Evolutionary conservation across 1,140 invertebrate genomes (phyloP).

Genomic region (Venturia canescens): DNA sequence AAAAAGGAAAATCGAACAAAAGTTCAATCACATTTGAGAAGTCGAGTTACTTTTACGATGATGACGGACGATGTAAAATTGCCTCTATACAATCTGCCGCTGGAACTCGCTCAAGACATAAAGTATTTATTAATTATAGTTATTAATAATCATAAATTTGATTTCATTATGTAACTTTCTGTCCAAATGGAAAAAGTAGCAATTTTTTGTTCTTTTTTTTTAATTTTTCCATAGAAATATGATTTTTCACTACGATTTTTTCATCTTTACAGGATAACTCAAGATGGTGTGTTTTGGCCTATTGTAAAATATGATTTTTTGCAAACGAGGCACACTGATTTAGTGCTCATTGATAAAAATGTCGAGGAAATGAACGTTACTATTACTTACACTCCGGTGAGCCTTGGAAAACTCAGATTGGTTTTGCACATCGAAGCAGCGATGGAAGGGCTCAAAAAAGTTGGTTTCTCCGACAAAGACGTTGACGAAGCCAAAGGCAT

Average conservation of each 20-base stretch:
- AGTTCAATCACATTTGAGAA: constrained; percentile 81
- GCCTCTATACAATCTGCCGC: constrained; percentile 79
- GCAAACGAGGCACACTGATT: constrained; percentile 85
- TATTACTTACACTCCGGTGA: constrained; percentile 81
- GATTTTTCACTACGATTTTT: constrained; percentile 27
- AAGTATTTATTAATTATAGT: constrained; percentile 65
- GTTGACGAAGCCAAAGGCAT: constrained; percentile 97
- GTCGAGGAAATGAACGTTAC: constrained; percentile 79
- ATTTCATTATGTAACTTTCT: no score
- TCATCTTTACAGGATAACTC: constrained; percentile 78
- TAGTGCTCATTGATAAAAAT: constrained; percentile 81
- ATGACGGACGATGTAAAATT: constrained; percentile 82
- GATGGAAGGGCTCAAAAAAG: constrained; percentile 82
- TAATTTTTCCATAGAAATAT: neutral
- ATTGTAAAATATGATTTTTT: constrained; percentile 90
- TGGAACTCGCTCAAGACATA: constrained; percentile 79
- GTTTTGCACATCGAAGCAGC: constrained; percentile 89
- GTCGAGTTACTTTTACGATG: constrained; percentile 80
- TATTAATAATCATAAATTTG: constrained; percentile 19
- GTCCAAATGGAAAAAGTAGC: no score
- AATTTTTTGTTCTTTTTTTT: constrained; percentile 22
- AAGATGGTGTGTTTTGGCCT: constrained; percentile 86
- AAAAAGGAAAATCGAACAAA: constrained; percentile 55
- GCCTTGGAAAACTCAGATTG: constrained; percentile 85
- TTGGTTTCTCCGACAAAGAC: constrained; percentile 96